These are phyloP conservation scores for Hololepta plana DNA, from an alignment of 2,888 invertebrate species.

Conservation along the genomic window DNA sequence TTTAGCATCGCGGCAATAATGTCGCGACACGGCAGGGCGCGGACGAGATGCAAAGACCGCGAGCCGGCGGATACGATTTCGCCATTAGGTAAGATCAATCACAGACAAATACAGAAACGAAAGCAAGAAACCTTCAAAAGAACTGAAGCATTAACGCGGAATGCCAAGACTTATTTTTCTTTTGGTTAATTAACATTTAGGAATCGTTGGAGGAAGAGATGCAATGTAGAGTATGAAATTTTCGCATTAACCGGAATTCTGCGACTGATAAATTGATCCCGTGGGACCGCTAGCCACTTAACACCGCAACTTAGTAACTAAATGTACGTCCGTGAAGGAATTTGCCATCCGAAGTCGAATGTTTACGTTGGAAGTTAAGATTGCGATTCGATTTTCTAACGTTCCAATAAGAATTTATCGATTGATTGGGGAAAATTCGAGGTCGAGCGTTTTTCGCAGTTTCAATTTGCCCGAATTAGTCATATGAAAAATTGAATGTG, in stretches of 20 bases:
- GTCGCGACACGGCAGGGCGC: slow-evolving; percentile 48
- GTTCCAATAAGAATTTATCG: no score
- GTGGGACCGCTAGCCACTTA: slow-evolving; percentile 2
- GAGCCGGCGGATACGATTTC: slow-evolving; percentile 22
- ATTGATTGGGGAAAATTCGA: no score
- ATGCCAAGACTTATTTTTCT: slow-evolving; percentile 3
- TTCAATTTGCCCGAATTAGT: no score
- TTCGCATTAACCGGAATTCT: not conserved
- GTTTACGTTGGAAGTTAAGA: no score
- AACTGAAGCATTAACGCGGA: no score
- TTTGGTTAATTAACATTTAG: slow-evolving; percentile 1
- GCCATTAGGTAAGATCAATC: slow-evolving; percentile 27
- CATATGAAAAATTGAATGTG: no score
- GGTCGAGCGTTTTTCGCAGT: no score
- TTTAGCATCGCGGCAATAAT: slow-evolving; percentile 94
- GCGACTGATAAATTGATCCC: no score
- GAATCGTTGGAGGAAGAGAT: not conserved
- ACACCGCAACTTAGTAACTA: no score
- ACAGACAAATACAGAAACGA: slow-evolving; percentile 1
- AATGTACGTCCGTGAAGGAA: no score
- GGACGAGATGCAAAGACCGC: slow-evolving; percentile 33
- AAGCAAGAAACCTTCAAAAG: slow-evolving; percentile 1
- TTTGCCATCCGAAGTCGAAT: no score
- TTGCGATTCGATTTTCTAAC: no score
- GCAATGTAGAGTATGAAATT: not conserved